phyloP scores from a whole-genome alignment of 2,888 invertebrate genomes.

The Ernsta delagoae region DNA sequence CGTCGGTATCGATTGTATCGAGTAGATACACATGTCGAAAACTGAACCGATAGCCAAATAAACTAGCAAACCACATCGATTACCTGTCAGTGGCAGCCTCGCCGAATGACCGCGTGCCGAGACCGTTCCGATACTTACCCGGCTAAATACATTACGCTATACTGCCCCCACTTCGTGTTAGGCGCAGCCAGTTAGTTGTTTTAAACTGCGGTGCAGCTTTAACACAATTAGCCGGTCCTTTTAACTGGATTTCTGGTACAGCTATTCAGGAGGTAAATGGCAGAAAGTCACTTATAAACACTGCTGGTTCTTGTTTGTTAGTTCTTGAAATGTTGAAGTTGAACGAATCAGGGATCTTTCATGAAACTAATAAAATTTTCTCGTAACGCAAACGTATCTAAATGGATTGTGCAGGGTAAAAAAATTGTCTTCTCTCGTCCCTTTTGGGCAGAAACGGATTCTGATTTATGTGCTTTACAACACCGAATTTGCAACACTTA shows the following conservation, averaged over 20 bases:
- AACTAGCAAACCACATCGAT: slow-evolving; percentile 82
- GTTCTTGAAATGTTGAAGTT: neutral
- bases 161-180: slow-evolving; percentile 14
- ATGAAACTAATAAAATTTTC: neutral
- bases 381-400: too few relatives aligned
- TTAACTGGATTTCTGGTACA: slow-evolving; percentile 9
- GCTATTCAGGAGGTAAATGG: neutral
- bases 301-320: neutral
- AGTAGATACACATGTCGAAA: slow-evolving; percentile 75
- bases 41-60: slow-evolving; percentile 82
- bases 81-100: slow-evolving; percentile 79
- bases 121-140: slow-evolving; percentile 45
- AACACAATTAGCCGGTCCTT: slow-evolving; percentile 29
- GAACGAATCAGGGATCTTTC: neutral
- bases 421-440: too few relatives aligned
- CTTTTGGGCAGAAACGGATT: too few relatives aligned
- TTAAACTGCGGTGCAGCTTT: slow-evolving; percentile 31
- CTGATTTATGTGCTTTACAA: too few relatives aligned
- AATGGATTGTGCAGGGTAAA: too few relatives aligned
- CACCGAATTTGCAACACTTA: too few relatives aligned
- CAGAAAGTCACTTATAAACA: neutral
- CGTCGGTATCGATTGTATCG: slow-evolving; percentile 71
- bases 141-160: slow-evolving; percentile 37
- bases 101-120: slow-evolving; percentile 71
- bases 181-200: slow-evolving; percentile 22